Percentiles rank a stretch among this genome's conserved stretches.
phyloP scores from a whole-genome alignment of 1,140 invertebrate species.

The Plectrocnemia conspersa region DNA sequence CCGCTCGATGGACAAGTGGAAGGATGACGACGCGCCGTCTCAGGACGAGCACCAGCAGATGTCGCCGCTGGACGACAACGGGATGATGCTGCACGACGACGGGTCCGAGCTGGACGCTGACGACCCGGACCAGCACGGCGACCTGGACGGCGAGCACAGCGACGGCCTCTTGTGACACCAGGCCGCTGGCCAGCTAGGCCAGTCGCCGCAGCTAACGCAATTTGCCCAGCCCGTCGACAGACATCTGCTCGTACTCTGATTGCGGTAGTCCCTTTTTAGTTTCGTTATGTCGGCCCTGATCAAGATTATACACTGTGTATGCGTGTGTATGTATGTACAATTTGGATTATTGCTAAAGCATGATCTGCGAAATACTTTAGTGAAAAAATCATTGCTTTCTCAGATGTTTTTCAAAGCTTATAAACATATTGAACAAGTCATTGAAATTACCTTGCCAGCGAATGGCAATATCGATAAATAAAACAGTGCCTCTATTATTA shows the following conservation, averaged over 20 bases:
- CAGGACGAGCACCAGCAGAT: constrained; percentile 16
- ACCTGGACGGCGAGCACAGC: constrained; percentile 30
- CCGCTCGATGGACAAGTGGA: constrained; percentile 98
- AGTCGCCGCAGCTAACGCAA: constrained; percentile 20
- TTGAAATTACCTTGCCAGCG: no score
- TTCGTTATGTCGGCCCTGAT: no score
- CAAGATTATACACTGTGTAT: no score
- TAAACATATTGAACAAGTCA: no score
- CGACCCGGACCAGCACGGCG: constrained; percentile 22
- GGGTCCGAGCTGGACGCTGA: constrained; percentile 43
- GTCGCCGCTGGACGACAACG: constrained; percentile 34
- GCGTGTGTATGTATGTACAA: no score
- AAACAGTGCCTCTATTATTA: no score
- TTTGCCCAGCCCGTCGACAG: constrained; percentile 26
- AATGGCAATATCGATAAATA: no score
- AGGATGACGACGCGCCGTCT: constrained; percentile 68
- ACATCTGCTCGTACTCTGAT: constrained; percentile 33
- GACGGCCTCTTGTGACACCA: constrained; percentile 35
- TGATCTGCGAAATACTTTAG: no score
- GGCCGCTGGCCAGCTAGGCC: constrained; percentile 28
- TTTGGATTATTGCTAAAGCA: no score
- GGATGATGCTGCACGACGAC: constrained; percentile 42
- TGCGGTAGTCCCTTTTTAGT: constrained; percentile 15
- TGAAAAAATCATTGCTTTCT: no score
- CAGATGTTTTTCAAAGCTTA: no score